These are phyloP conservation scores for Hippocampus comes DNA, from an alignment of 2,113 vertebrate species.

Conservation along the genomic window DNA sequence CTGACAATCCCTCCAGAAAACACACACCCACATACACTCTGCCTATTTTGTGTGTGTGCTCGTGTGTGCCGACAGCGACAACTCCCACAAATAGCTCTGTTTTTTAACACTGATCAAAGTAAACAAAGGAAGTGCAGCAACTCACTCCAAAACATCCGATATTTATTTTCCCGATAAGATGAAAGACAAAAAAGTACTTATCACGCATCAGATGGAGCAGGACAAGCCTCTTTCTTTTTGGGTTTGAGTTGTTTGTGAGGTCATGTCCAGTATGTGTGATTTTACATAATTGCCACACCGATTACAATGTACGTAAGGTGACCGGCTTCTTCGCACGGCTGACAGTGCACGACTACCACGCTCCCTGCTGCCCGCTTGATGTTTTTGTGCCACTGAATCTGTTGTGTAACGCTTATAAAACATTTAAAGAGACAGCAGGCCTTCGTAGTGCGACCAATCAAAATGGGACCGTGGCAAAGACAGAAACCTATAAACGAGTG, in stretches of 20 bases:
- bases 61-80: slow-evolving; percentile 15
- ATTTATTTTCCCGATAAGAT: slow-evolving; percentile 40
- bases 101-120: slow-evolving; percentile 27
- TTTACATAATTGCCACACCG: slow-evolving; percentile 35
- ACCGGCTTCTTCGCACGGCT: slow-evolving; percentile 57
- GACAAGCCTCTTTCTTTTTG: not conserved
- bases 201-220: slow-evolving; percentile 35
- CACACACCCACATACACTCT: slow-evolving; percentile 22
- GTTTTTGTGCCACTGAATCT: slow-evolving; percentile 61
- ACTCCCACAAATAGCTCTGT: slow-evolving; percentile 24
- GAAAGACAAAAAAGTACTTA: slow-evolving; percentile 33
- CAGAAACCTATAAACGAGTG: not conserved
- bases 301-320: slow-evolving; percentile 57
- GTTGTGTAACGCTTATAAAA: slow-evolving; percentile 75
- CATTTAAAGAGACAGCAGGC: slow-evolving; percentile 71
- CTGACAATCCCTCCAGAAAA: slow-evolving; percentile 6
- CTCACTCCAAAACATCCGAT: slow-evolving; percentile 23
- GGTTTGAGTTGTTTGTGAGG: not conserved
- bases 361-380: slow-evolving; percentile 65
- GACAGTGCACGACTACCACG: slow-evolving; percentile 42
- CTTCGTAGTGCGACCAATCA: slow-evolving; percentile 27
- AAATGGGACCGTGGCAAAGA: slow-evolving; percentile 6
- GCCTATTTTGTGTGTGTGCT: slow-evolving; percentile 14
- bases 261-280: slow-evolving; percentile 11
- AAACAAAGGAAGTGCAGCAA: slow-evolving; percentile 1